Percentiles rank a stretch among this genome's conserved stretches.
phyloP scores from a whole-genome alignment of 2,797 vertebrate species.

The Microhierax caerulescens region DNA sequence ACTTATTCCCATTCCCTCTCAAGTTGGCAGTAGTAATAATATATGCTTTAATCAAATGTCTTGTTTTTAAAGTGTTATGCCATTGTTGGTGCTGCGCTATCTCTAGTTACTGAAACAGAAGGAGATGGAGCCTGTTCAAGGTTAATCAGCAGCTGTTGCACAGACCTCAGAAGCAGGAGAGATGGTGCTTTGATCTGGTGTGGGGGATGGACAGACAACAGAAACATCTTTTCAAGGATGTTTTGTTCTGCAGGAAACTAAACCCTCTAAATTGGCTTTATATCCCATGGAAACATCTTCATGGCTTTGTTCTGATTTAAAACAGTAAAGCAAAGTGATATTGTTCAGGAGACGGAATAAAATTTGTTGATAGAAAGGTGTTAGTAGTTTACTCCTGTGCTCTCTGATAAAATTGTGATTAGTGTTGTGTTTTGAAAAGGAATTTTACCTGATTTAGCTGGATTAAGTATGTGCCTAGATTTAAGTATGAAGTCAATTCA shows the following conservation, averaged over 20 bases:
- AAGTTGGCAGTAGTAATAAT: not conserved
- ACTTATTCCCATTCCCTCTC: not conserved
- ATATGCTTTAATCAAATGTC: not conserved
- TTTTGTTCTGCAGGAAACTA: slow-evolving; percentile 16
- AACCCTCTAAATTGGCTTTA: not conserved
- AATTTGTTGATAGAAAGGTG: not conserved
- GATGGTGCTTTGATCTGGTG: slow-evolving; percentile 42
- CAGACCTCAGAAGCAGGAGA: slow-evolving; percentile 14
- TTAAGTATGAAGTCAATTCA: not conserved
- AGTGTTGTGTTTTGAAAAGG: not conserved
- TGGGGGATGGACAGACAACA: slow-evolving; percentile 2
- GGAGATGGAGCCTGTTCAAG: slow-evolving; percentile 42
- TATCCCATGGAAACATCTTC: not conserved
- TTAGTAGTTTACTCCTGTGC: not conserved
- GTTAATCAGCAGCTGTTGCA: slow-evolving; percentile 48
- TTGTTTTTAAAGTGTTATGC: not conserved
- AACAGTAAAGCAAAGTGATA: not conserved
- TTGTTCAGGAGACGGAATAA: not conserved
- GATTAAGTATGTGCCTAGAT: not conserved
- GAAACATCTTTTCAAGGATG: slow-evolving; percentile 27
- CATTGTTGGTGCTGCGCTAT: not conserved
- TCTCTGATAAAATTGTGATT: not conserved
- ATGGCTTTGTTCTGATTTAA: slow-evolving; percentile 10
- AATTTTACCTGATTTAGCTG: not conserved
- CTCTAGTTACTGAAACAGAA: slow-evolving; percentile 49